Base-by-base conservation (phyloP, 2,113 vertebrate genomes). In the Microtus ochrogaster region DNA sequence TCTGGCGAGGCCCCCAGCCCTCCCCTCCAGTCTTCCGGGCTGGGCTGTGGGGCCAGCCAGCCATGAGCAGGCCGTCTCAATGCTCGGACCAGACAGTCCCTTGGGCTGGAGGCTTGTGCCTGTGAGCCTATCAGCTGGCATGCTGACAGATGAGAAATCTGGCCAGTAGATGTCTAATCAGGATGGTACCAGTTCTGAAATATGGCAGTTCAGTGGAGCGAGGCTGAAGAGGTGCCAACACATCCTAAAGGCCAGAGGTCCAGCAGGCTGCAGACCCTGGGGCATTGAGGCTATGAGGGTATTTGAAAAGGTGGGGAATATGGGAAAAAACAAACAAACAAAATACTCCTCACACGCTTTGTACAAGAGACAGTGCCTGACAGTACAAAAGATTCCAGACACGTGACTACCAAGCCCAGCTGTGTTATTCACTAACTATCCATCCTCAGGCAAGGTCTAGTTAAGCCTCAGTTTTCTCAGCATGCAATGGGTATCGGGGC, bases 51-150 rank as follows among this genome's bases (percentile, higher is more conserved):
- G 97, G 95, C 96, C 94, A 97, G 97, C 97, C 97, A 97, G 95
- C 92, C 78, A 78, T 92, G 96, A 97, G 95, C 96, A 98, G 97
- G 96, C 94, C 1, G 78, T 94, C 96, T 97, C 63, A 49, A 49
- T 85, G 95, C 96, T 97, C 77, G 5, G 90, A 97, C 95, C 97
- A 98, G 97, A 98, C 97, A 98, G 97, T 98, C 97, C 97, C 96
- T 94, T 94, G 97, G 97, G 97, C 83, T 97, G 94, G 94, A 97
- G 97, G 96, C 95, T 92, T 97, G 93, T 87, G 97, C 94, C 96
- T 97, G 96, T 95, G 92, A 94, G 96, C 95, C 97, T 97, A 97
- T 97, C 96, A 96, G 91, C 92, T 97, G 97, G 97, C 97, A 97
- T 10, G 7, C 14, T 95, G 97, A 97, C 97, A 98, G 97, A 94